These are phyloP conservation scores for Leucoraja ocellata DNA, from an alignment of 2,797 vertebrate species.

Conservation along the genomic window DNA sequence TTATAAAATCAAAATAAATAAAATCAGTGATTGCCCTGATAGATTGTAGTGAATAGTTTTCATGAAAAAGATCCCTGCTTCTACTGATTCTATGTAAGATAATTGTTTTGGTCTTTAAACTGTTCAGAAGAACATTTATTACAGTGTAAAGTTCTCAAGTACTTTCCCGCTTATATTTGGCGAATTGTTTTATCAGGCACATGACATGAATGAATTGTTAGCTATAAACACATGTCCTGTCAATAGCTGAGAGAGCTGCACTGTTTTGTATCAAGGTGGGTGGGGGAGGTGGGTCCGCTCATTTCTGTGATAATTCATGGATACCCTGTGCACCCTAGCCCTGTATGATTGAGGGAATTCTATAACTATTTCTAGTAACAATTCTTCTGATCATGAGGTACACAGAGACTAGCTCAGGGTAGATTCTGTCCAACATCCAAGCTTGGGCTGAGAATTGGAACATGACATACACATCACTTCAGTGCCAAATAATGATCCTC, in stretches of 20 bases:
- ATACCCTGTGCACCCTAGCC: not conserved
- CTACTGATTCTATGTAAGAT: not conserved
- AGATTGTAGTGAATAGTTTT: not conserved
- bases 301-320: not conserved
- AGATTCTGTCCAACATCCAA: not conserved
- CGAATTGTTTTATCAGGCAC: not conserved
- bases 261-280: not conserved
- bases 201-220: not conserved
- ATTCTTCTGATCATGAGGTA: not conserved
- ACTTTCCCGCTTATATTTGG: not conserved
- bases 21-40: not conserved
- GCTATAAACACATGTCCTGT: not conserved
- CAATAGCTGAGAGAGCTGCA: not conserved
- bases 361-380: not conserved
- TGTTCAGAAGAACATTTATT: not conserved
- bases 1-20: too few relatives aligned
- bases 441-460: not conserved
- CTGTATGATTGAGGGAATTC: not conserved
- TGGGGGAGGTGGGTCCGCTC: not conserved
- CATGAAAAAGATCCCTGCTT: not conserved
- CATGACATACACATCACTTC: not conserved
- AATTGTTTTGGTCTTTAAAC: not conserved
- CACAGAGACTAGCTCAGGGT: not conserved
- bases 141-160: not conserved
- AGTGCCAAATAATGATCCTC: not conserved